Evolutionary conservation across 1,140 invertebrate genomes (phyloP).

Genomic region (Heliconius nattereri): DNA sequence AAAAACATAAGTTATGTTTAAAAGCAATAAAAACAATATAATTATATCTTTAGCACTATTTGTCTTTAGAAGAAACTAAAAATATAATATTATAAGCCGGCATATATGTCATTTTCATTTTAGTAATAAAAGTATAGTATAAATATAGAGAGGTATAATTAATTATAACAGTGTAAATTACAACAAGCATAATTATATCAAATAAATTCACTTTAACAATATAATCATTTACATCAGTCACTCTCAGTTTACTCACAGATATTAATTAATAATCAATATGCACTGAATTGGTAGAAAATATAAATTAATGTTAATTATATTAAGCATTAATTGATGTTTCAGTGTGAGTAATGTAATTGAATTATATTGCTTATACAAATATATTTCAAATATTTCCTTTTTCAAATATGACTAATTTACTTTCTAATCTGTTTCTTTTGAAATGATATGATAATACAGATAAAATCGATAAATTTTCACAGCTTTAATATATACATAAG

Average conservation of each 20-base stretch:
- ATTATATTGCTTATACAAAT: neutral
- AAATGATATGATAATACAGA: neutral
- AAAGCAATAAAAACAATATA: neutral
- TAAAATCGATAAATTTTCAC: too few species aligned
- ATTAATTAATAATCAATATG: neutral
- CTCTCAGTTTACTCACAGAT: neutral
- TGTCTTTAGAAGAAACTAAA: neutral
- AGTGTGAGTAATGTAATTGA: neutral
- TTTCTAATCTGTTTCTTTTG: neutral
- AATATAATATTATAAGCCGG: too few species aligned
- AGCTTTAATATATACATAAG: too few species aligned
- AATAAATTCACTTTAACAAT: neutral
- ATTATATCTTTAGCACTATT: neutral
- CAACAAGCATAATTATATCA: neutral
- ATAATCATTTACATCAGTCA: neutral
- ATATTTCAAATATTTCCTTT: too few species aligned
- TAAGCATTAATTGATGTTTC: neutral
- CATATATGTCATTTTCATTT: too few species aligned
- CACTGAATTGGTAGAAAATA: neutral
- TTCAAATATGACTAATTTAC: neutral
- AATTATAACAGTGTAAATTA: neutral
- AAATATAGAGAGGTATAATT: neutral
- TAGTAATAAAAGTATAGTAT: neutral
- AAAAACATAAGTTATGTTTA: too few species aligned
- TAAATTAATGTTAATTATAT: neutral